Percentiles rank a stretch among this genome's conserved stretches.
phyloP scores from a whole-genome alignment of 1,140 invertebrate genomes.

The Zaprionus gabonicus region DNA sequence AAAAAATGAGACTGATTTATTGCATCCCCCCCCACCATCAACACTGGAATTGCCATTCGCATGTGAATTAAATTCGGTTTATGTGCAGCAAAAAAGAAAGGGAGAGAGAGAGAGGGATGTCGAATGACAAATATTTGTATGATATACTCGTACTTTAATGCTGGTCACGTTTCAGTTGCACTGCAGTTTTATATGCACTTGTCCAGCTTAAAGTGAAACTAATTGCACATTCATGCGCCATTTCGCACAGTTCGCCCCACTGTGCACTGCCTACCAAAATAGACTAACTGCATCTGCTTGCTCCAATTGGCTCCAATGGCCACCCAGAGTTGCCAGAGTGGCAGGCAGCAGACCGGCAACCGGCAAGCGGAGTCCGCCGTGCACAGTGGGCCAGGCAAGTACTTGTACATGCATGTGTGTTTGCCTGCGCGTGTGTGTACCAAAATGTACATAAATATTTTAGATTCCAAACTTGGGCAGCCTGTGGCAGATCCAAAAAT shows the following conservation, averaged over 20 bases:
- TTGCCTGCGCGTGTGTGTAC: not conserved
- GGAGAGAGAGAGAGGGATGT: not conserved
- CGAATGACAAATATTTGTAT: not conserved
- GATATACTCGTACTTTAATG: not conserved
- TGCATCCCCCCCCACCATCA: not conserved
- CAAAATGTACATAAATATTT: constrained; percentile 12
- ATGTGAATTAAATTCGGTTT: constrained; percentile 10
- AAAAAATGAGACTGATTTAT: constrained; percentile 7
- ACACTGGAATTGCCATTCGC: not conserved
- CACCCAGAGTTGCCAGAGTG: constrained; percentile 16
- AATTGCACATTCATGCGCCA: constrained; percentile 16
- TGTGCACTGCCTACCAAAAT: constrained; percentile 10
- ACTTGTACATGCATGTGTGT: not conserved
- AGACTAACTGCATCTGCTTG: not conserved
- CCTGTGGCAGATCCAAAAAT: constrained; percentile 44
- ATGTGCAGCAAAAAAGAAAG: not conserved
- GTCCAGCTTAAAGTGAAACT: constrained; percentile 9
- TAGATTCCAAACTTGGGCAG: constrained; percentile 34
- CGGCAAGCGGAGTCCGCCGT: not conserved
- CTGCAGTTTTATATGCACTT: constrained; percentile 13
- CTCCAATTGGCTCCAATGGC: constrained; percentile 6
- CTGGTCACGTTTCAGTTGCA: constrained; percentile 22
- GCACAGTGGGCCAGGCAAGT: not conserved
- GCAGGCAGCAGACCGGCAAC: not conserved
- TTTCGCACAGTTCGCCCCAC: not conserved